Evolutionary conservation across 2,888 invertebrate genomes (phyloP), one percentile per base, ranked within the genome.

Genomic region (Tortricodes alternella): DNA sequence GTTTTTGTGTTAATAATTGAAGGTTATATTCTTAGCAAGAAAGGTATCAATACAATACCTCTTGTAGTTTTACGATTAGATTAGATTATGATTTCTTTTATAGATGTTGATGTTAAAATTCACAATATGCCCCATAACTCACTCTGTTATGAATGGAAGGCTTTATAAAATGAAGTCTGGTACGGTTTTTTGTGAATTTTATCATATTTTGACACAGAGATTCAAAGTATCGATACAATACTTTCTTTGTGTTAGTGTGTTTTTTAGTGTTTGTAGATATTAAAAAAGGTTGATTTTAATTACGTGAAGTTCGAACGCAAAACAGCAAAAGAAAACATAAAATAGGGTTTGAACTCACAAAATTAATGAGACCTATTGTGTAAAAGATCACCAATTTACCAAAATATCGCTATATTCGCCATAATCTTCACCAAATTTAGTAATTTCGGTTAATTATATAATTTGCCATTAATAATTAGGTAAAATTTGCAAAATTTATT

Each of bases 191-290:
- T 68, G 71, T 75, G 64, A 75, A 70, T 76, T 74, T 70, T 77
- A 64, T 61, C 55, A 59, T 46, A 62, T 65, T 70, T 65, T 46
- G 57, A 60, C 66, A 59, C 71, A 66, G 77, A 73, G 78, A 74
- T 62, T 58, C 50, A 90, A 84, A 82, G 88, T 89, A 85, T 83
- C 77, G 65, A 64, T 83, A 84, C 83, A 76, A 75, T 88, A 87
- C 85, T 80, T 60, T 74, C 76, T 80, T 76, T 71, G 74, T 68
- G 66, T 68, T 66, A 66, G 77, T 80, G 77, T 77, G 77, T 60
- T 62, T 61, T 46, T 67, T 73, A 69, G 72, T 63, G 63, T 63
- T 59, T 63, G n/a, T 64, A 59, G 6, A 34, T 46, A 7, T 46
- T 52, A 2, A 24, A 53, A 32, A 32, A 21, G 53, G 37, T 6